phyloP scores from a whole-genome alignment of 2,797 vertebrate species.

The Melanotaenia trifasciata region DNA sequence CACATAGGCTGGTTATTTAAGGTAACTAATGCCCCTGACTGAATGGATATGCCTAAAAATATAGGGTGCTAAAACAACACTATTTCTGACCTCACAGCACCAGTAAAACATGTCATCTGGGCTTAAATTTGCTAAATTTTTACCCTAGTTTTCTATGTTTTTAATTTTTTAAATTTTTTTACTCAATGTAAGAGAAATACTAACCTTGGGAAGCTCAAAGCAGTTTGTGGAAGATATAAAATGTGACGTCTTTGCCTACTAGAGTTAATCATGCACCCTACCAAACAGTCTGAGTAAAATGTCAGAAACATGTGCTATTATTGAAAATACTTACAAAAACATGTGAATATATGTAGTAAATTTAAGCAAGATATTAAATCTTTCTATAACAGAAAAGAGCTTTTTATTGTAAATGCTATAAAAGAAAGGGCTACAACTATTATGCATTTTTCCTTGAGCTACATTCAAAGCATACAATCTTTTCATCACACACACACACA shows the following conservation, averaged over 20 bases:
- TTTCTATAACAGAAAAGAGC: not conserved
- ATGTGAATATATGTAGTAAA: too few relatives aligned
- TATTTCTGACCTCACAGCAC: not conserved
- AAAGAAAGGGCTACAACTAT: not conserved
- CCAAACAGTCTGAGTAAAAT: slow-evolving; percentile 17
- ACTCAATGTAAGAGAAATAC: slow-evolving; percentile 35
- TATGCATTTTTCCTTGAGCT: slow-evolving; percentile 1
- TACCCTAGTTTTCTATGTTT: too few relatives aligned
- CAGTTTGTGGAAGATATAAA: slow-evolving; percentile 32
- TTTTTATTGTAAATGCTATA: slow-evolving; percentile 20
- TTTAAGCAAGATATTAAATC: not conserved
- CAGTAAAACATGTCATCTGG: slow-evolving; percentile 8
- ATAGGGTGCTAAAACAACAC: not conserved
- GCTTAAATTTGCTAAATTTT: not conserved
- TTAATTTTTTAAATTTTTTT: not conserved
- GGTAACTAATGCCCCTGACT: not conserved
- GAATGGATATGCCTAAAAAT: not conserved
- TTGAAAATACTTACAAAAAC: too few relatives aligned
- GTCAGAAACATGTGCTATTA: slow-evolving; percentile 11
- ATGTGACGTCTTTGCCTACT: slow-evolving; percentile 39
- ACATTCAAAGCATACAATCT: not conserved
- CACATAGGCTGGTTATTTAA: slow-evolving; percentile 1
- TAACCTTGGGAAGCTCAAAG: slow-evolving; percentile 32
- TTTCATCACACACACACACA: not conserved
- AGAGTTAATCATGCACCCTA: slow-evolving; percentile 38